A percentile compares a stretch with the other conserved stretches of the same genome.
Conservation (phyloP, 2,797 vertebrate species). For the Pitangus sulphuratus region DNA sequence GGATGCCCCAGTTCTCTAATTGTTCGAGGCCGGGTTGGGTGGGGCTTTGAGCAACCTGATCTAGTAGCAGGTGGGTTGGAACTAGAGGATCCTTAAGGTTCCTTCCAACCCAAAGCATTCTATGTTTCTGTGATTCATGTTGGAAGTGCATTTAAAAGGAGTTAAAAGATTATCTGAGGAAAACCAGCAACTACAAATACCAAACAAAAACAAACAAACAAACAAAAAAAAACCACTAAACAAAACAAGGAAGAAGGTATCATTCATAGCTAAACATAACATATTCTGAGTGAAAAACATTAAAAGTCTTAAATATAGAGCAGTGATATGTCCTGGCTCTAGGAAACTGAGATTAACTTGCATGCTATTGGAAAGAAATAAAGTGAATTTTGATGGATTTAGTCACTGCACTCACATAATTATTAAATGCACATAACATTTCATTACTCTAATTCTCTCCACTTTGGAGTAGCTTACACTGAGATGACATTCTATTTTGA, state of each 20-base stretch:
- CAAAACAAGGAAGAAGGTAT: background rate
- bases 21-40: background rate
- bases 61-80: rapidly evolving
- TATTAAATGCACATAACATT: background rate
- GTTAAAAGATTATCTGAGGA: rapidly evolving
- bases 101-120: background rate
- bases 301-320: background rate
- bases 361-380: background rate
- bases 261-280: background rate
- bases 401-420: background rate
- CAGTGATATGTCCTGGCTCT: background rate
- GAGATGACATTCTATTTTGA: background rate
- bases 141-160: background rate
- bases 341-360: background rate
- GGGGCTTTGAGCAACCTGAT: background rate
- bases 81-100: background rate
- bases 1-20: background rate
- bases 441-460: background rate
- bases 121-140: background rate
- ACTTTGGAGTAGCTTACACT: background rate
- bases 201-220: background rate
- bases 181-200: background rate
- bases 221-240: rapidly evolving
- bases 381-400: constrained; percentile 4
- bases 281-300: background rate